These are phyloP conservation scores for Rhopilema esculentum DNA, from an alignment of 30 jellyfish, hydroid and myxozoan genomes.

Conservation along the genomic window DNA sequence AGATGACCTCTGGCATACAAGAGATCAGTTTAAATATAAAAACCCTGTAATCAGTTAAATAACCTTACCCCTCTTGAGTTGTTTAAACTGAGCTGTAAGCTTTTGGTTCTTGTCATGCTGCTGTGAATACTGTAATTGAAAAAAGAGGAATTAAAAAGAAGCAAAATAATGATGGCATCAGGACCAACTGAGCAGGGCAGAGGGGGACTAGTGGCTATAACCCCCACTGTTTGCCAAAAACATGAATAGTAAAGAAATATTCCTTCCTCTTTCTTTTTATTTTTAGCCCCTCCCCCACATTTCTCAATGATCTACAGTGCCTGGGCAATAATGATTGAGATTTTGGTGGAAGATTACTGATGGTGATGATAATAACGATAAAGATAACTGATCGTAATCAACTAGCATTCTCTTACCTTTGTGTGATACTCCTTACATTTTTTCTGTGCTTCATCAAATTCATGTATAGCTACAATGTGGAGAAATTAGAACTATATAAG, in stretches of 20 bases:
- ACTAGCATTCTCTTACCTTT: slow-evolving; percentile 54
- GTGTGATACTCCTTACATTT: slow-evolving; percentile 61
- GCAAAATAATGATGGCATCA: not conserved
- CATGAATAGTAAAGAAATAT: not conserved
- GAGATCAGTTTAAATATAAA: too few relatives aligned
- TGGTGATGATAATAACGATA: not conserved
- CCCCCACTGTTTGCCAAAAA: not conserved
- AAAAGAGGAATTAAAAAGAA: not conserved
- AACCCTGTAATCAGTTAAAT: too few relatives aligned
- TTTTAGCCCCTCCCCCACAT: too few relatives aligned
- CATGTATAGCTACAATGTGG: slow-evolving; percentile 68
- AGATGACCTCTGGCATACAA: too few relatives aligned
- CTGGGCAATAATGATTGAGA: too few relatives aligned
- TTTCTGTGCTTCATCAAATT: slow-evolving; percentile 77
- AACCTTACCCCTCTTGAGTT: slow-evolving; percentile 75
- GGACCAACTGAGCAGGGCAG: not conserved
- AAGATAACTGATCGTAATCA: not conserved
- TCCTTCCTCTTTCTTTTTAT: not conserved
- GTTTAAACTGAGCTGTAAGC: slow-evolving; percentile 82
- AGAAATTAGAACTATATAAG: not conserved
- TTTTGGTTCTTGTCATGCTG: slow-evolving; percentile 69
- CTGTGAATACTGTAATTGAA: slow-evolving; percentile 41
- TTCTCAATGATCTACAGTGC: too few relatives aligned
- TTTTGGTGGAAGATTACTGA: too few relatives aligned
- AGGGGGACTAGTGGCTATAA: not conserved